A percentile compares a stretch with the other conserved stretches of the same genome.
Conservation (phyloP, 92 coral and sea anemone genomes). For the Montipora capitata region DNA sequence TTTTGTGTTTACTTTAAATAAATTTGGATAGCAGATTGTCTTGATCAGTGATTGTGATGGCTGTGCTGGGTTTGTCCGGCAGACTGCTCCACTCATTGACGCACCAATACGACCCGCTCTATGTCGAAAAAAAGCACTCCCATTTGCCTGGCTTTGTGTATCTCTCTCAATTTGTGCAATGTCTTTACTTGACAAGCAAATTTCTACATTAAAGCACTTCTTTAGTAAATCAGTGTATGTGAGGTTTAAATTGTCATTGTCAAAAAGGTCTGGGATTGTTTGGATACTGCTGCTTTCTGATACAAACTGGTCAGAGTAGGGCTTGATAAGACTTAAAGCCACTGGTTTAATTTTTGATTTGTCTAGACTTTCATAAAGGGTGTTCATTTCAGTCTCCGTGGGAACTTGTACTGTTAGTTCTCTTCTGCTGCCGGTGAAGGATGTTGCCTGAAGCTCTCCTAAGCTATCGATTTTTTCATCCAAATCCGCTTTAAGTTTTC, state of each 20-base stretch:
- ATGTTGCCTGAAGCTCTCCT: constrained; percentile 5
- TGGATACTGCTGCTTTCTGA: constrained; percentile 20
- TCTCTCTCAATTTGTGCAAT: constrained; percentile 40
- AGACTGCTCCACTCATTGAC: constrained; percentile 53
- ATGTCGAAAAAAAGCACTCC: constrained; percentile 52
- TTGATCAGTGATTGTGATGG: constrained; percentile 65
- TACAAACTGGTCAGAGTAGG: constrained; percentile 42
- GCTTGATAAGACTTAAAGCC: constrained; percentile 29
- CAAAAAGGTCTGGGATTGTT: constrained; percentile 63
- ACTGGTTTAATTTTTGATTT: constrained; percentile 46
- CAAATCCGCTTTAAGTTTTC: constrained; percentile 49
- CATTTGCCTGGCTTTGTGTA: constrained; percentile 52
- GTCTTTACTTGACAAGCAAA: constrained; percentile 15
- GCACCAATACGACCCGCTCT: constrained; percentile 59
- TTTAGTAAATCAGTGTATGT: constrained; percentile 41
- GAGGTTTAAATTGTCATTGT: constrained; percentile 37
- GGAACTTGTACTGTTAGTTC: constrained; percentile 19
- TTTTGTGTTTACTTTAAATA: constrained; percentile 42
- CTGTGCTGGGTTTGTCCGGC: constrained; percentile 58
- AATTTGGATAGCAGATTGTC: constrained; percentile 44
- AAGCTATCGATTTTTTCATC: constrained; percentile 35
- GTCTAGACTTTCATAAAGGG: constrained; percentile 8
- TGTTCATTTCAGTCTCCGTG: constrained; percentile 38
- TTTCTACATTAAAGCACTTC: constrained; percentile 23
- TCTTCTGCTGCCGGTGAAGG: constrained; percentile 12